Conservation (phyloP, 2,113 vertebrate genomes). For the Engystomops pustulosus region DNA sequence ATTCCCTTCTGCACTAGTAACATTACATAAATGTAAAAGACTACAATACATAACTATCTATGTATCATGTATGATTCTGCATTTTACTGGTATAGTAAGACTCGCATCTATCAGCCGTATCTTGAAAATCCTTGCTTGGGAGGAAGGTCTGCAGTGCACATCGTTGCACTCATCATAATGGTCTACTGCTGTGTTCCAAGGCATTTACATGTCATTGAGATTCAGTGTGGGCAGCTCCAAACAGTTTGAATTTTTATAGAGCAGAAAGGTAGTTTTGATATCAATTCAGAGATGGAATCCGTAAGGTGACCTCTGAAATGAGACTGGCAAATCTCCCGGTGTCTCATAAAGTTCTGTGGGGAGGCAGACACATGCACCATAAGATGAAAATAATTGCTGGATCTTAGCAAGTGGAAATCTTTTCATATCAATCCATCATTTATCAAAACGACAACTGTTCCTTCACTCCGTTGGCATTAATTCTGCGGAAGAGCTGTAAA, state of each 20-base stretch:
- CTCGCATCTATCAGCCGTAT: not conserved
- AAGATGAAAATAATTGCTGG: slow-evolving; percentile 72
- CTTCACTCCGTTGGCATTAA: slow-evolving; percentile 58
- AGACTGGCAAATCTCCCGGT: slow-evolving; percentile 54
- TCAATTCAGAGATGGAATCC: slow-evolving; percentile 59
- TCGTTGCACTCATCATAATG: slow-evolving; percentile 36
- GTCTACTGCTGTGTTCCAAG: slow-evolving; percentile 52
- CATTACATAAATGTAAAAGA: no score
- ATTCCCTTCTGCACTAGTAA: no score
- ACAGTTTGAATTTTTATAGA: slow-evolving; percentile 49
- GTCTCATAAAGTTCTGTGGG: slow-evolving; percentile 59
- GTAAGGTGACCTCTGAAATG: slow-evolving; percentile 59
- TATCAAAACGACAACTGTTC: slow-evolving; percentile 73
- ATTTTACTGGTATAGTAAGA: not conserved
- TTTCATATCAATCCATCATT: slow-evolving; percentile 72
- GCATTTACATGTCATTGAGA: slow-evolving; percentile 57
- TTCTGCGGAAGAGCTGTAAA: slow-evolving; percentile 63
- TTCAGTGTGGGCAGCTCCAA: slow-evolving; percentile 56
- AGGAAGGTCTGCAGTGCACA: slow-evolving; percentile 29
- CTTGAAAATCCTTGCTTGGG: slow-evolving; percentile 28
- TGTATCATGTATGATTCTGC: not conserved
- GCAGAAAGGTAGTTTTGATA: slow-evolving; percentile 60
- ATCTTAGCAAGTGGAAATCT: slow-evolving; percentile 73
- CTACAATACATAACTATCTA: not conserved
- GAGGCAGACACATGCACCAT: slow-evolving; percentile 50